These are phyloP conservation scores for Synchiropus splendidus DNA, from an alignment of 2,113 vertebrate species.

Conservation along the genomic window DNA sequence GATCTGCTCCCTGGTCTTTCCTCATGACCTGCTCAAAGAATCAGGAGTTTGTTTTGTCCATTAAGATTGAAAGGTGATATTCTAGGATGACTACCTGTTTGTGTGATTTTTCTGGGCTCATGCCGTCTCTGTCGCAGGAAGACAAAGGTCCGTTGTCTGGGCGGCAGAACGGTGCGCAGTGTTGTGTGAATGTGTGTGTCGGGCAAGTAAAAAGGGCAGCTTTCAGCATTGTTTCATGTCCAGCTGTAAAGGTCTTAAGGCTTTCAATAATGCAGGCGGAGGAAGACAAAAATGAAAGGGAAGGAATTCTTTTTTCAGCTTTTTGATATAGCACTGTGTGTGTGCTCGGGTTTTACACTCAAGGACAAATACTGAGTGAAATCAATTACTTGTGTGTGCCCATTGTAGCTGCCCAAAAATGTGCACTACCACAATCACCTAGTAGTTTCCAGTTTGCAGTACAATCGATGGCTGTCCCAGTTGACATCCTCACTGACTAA, in stretches of 20 bases:
- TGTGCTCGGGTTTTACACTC: too few relatives aligned
- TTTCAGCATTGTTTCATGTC: slow-evolving; percentile 37
- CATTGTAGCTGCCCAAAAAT: too few relatives aligned
- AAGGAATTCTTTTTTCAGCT: neutral
- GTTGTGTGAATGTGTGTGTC: slow-evolving; percentile 8
- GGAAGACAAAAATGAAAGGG: slow-evolving; percentile 9
- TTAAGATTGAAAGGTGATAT: neutral
- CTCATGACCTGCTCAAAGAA: neutral
- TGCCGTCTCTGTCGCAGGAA: slow-evolving; percentile 20
- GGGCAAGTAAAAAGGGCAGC: slow-evolving; percentile 34
- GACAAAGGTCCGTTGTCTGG: slow-evolving; percentile 32
- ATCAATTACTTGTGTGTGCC: too few relatives aligned
- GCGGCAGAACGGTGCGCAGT: slow-evolving; percentile 6
- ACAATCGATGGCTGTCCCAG: too few relatives aligned
- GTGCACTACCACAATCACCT: too few relatives aligned
- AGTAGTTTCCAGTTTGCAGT: too few relatives aligned
- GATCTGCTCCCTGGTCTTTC: neutral
- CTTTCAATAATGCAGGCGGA: slow-evolving; percentile 5
- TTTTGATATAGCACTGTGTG: neutral
- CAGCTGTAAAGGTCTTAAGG: too few relatives aligned
- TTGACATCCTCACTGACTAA: too few relatives aligned
- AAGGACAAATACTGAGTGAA: too few relatives aligned
- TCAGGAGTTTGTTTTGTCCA: neutral
- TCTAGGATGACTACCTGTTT: too few relatives aligned
- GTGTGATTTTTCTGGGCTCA: slow-evolving; percentile 9